Evolutionary conservation across 2,888 invertebrate species (phyloP).

Genomic region (Limnephilus lunatus): DNA sequence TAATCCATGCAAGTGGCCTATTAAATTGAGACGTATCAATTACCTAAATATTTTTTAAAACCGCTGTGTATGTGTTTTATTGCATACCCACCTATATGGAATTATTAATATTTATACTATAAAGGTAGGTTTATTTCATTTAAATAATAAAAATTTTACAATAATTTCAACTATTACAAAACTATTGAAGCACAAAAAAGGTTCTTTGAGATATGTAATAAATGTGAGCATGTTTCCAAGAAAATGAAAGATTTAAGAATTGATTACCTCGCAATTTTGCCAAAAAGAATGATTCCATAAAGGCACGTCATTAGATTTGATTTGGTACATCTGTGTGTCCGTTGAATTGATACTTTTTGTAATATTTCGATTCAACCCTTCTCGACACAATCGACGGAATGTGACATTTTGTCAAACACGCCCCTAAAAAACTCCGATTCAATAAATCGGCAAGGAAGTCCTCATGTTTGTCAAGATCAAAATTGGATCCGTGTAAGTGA

Average conservation of each 20-base stretch:
- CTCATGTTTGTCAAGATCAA: slow-evolving; percentile 19
- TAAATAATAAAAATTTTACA: not conserved
- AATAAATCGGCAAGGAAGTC: not conserved
- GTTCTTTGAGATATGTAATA: not conserved
- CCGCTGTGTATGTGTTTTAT: no score
- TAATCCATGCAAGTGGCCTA: no score
- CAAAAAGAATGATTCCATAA: not conserved
- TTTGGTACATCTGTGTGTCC: not conserved
- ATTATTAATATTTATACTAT: not conserved
- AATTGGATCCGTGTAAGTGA: slow-evolving; percentile 28
- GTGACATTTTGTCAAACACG: not conserved
- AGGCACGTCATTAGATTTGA: not conserved
- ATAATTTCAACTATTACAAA: not conserved
- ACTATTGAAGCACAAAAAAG: not conserved
- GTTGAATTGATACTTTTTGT: slow-evolving; percentile 6
- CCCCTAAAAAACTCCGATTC: slow-evolving; percentile 7
- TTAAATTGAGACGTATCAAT: no score
- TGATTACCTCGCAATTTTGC: not conserved
- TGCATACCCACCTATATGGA: no score
- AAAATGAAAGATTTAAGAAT: not conserved
- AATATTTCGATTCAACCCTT: not conserved
- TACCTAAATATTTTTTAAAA: no score
- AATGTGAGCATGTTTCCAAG: not conserved
- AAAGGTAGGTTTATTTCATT: not conserved
- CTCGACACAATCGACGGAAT: slow-evolving; percentile 9